Evolutionary conservation across 2,113 vertebrate species (phyloP).

Genomic region (Bujurquina vittata): DNA sequence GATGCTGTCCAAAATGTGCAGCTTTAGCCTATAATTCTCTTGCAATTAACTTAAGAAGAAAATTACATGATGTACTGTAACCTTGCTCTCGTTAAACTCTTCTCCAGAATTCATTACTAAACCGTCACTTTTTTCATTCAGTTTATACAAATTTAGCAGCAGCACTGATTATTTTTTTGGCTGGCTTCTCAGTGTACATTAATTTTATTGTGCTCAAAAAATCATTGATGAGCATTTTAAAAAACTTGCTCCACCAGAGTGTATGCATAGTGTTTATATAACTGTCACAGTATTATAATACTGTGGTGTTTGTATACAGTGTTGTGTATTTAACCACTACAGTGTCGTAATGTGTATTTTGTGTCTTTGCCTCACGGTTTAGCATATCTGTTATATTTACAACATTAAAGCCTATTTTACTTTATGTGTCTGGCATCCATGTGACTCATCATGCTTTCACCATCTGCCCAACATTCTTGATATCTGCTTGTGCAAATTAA

Average conservation of each 20-base stretch:
- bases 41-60: not conserved
- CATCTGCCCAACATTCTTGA: constrained; percentile 46
- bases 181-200: not conserved
- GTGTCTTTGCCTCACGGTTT: constrained; percentile 15
- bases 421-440: constrained; percentile 24
- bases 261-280: not conserved
- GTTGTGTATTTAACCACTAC: not conserved
- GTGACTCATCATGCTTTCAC: constrained; percentile 31
- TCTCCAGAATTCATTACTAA: not conserved
- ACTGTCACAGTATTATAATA: not conserved
- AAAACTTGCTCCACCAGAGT: not conserved
- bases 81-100: not conserved
- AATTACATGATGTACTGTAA: not conserved
- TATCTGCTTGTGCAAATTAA: constrained; percentile 34
- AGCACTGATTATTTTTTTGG: not conserved
- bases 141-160: not conserved
- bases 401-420: constrained; percentile 10
- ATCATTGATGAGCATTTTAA: not conserved
- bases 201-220: not conserved
- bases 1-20: not conserved
- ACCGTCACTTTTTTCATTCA: not conserved
- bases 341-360: not conserved
- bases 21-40: not conserved
- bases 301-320: not conserved
- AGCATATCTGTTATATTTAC: constrained; percentile 23